Conservation (phyloP, 1,140 invertebrate species). For the Wasmannia auropunctata region DNA sequence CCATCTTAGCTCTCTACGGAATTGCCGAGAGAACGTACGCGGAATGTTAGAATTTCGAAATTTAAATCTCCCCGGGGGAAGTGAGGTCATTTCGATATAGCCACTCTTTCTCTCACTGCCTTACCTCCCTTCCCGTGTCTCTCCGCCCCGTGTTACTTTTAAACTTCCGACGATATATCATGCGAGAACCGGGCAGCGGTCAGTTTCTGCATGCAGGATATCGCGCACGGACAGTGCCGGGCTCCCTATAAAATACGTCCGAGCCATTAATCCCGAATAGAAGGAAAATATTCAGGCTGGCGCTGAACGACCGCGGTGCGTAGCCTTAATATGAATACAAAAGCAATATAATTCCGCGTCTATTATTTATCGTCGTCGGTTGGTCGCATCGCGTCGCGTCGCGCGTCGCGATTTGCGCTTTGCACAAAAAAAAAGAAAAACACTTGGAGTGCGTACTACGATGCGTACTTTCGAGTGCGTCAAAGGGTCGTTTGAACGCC, state of each 20-base stretch:
- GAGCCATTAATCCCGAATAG: slow-evolving; percentile 85
- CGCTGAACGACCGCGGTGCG: slow-evolving; percentile 79
- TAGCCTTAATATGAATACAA: slow-evolving; percentile 85
- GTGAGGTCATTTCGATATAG: slow-evolving; percentile 50
- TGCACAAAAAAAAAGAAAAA: slow-evolving; percentile 63
- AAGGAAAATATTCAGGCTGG: slow-evolving; percentile 83
- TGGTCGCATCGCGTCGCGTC: slow-evolving; percentile 63
- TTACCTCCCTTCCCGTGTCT: slow-evolving; percentile 28
- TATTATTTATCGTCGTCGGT: slow-evolving; percentile 83
- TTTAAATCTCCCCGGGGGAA: slow-evolving; percentile 77
- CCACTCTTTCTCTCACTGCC: slow-evolving; percentile 17
- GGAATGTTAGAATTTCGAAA: slow-evolving; percentile 71
- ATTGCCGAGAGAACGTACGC: slow-evolving; percentile 54
- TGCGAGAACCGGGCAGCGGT: slow-evolving; percentile 79
- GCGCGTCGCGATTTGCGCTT: slow-evolving; percentile 51
- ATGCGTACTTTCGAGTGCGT: slow-evolving; percentile 70
- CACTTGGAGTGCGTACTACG: slow-evolving; percentile 42
- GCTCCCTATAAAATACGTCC: slow-evolving; percentile 85
- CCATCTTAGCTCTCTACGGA: slow-evolving; percentile 32
- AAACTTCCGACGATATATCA: slow-evolving; percentile 85
- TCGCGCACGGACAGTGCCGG: slow-evolving; percentile 67
- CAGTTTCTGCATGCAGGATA: slow-evolving; percentile 81
- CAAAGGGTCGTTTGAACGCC: slow-evolving; percentile 71
- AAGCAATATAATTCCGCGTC: slow-evolving; percentile 80
- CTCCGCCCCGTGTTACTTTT: slow-evolving; percentile 79